Conservation (phyloP, 2,113 vertebrate genomes). For the Neodontobutis hainanensis region DNA sequence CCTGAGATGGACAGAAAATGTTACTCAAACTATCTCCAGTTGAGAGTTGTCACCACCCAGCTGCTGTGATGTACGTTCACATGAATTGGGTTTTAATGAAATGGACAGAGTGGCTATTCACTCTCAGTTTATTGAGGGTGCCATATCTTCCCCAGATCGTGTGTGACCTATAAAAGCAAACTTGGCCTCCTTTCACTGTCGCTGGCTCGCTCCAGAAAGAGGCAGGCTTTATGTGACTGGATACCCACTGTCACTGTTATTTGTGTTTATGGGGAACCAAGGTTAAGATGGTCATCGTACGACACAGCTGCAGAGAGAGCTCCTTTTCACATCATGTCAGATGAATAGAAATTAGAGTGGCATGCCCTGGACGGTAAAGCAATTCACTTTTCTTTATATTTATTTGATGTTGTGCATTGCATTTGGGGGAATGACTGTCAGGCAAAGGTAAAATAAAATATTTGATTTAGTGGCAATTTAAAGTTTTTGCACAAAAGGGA, state of each 20-base stretch:
- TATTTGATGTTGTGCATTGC: constrained; percentile 20
- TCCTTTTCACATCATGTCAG: constrained; percentile 37
- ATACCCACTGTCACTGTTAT: constrained; percentile 20
- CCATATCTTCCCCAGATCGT: constrained; percentile 30
- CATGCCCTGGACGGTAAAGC: constrained; percentile 20
- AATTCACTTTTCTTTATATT: neutral
- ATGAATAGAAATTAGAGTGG: constrained; percentile 28
- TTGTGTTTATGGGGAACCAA: constrained; percentile 32
- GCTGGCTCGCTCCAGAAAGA: constrained; percentile 20
- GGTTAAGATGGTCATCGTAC: constrained; percentile 16
- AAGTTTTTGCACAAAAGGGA: too few relatives aligned
- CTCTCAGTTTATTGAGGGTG: constrained; percentile 25
- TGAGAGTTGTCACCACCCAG: constrained; percentile 16
- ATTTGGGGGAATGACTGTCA: constrained; percentile 19
- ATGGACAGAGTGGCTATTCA: constrained; percentile 29
- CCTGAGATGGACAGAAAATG: constrained; percentile 7
- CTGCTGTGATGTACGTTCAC: constrained; percentile 36
- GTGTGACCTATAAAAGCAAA: constrained; percentile 34
- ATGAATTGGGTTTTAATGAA: constrained; percentile 35
- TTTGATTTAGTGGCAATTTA: too few relatives aligned
- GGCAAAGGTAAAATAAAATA: too few relatives aligned
- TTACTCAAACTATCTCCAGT: constrained; percentile 19
- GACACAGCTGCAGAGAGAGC: constrained; percentile 4
- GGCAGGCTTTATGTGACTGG: constrained; percentile 15
- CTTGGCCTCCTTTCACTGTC: constrained; percentile 19